Evolutionary conservation across 1,140 invertebrate species (phyloP).

Genomic region (Samia ricini): DNA sequence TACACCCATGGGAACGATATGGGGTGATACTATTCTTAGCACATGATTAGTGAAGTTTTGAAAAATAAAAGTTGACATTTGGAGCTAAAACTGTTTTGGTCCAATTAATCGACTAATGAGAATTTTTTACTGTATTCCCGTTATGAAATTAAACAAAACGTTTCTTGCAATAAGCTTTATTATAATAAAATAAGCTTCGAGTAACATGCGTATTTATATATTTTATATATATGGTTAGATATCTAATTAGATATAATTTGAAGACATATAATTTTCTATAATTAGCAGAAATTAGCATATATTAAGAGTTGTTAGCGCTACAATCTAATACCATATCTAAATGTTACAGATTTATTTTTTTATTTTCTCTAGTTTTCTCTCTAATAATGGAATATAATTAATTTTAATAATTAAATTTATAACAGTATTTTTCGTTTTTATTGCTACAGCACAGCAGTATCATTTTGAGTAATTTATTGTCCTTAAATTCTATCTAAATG

Average conservation of each 20-base stretch:
- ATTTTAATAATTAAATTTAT: neutral
- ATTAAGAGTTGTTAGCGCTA: neutral
- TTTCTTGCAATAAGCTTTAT: conserved; percentile 1
- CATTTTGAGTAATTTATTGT: neutral
- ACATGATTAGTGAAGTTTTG: too few relatives aligned
- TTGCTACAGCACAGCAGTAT: conserved; percentile 62
- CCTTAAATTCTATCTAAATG: neutral
- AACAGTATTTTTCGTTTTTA: conserved; percentile 29
- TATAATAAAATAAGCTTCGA: neutral
- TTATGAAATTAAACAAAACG: neutral
- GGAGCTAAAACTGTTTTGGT: too few relatives aligned
- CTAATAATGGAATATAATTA: neutral
- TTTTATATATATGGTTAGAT: neutral
- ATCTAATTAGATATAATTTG: neutral
- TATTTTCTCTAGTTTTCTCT: neutral
- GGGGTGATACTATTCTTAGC: too few relatives aligned
- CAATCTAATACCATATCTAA: neutral
- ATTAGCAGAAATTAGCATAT: neutral
- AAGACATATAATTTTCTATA: too few relatives aligned
- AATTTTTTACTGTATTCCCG: too few relatives aligned
- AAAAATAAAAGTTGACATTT: too few relatives aligned
- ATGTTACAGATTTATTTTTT: neutral
- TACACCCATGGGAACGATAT: too few relatives aligned
- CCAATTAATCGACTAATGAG: too few relatives aligned
- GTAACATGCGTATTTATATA: neutral